Percentiles rank a stretch among this genome's conserved stretches.
These are phyloP conservation scores for Anthoptus insignis DNA, from an alignment of 2,888 invertebrate genomes.

Conservation along the genomic window DNA sequence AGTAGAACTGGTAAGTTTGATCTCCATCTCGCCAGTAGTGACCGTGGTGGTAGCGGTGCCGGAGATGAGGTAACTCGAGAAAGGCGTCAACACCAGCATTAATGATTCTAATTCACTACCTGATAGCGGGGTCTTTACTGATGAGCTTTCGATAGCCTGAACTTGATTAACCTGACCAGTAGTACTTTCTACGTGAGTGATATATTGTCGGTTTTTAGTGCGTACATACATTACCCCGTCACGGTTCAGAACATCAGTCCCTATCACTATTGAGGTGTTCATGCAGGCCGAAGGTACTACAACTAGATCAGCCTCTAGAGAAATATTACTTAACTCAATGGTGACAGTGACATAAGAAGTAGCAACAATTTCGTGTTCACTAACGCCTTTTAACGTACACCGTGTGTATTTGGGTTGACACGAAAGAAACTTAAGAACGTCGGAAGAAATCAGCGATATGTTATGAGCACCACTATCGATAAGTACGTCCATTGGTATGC, in stretches of 20 bases:
- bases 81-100: too few relatives aligned
- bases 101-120: too few relatives aligned
- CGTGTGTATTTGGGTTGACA: too few relatives aligned
- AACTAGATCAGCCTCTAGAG: too few relatives aligned
- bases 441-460: too few relatives aligned
- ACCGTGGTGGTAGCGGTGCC: not conserved
- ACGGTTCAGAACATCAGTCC: not conserved
- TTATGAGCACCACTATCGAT: not conserved
- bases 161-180: not conserved
- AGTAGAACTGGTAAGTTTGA: not conserved
- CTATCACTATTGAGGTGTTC: not conserved
- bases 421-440: too few relatives aligned
- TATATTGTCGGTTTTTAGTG: not conserved
- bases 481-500: not conserved
- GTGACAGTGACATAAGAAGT: too few relatives aligned
- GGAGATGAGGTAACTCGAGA: not conserved
- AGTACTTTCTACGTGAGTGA: not conserved
- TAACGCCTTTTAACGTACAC: too few relatives aligned
- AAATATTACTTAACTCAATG: too few relatives aligned
- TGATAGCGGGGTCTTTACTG: too few relatives aligned
- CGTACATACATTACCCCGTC: not conserved
- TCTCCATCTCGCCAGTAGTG: not conserved
- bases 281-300: not conserved
- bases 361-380: too few relatives aligned
- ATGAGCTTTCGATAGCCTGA: not conserved